Evolutionary conservation across 2,888 invertebrate species (phyloP), one percentile per base, ranked within the genome.

Genomic region (Coronaproctus castanopsis): DNA sequence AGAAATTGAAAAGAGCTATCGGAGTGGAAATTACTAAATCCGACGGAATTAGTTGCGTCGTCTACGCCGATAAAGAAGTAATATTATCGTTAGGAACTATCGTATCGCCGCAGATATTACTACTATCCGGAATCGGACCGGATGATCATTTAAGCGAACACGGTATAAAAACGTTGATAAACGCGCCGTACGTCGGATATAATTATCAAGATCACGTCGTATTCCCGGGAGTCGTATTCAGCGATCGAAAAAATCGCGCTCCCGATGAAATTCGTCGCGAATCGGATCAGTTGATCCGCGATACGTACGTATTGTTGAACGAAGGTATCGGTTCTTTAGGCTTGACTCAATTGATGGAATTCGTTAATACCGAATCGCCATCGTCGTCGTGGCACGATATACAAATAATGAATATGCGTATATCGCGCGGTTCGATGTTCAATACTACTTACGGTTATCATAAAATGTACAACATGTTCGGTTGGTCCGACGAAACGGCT

Each of bases 201-300:
- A 89, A 89, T 71, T 73, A 89, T n/a, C 87, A 85, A 71, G 89
- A 90, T 69, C 90, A 90, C 68, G 78, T 85, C 1, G 83, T 85
- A 0, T 79, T 86, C 69, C 85, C 86, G 1, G 89, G 89, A 18
- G 5, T 62, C 3, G 54, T 59, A 1, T 54, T 61, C 2, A 55
- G 52, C n/a, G 58, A 58, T 14, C 19, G 58, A 1, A 61, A 61
- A 21, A 19, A 58, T 22, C 51, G 58, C 19, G 24, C 58, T 1
- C 19, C 14, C 1, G 14, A 23, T 19, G 58, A 61, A 0, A 61
- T 61, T 20, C 18, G 2, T 1, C 10, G n/a, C 1, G 58, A 58
- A 24, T 58, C 58, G 2, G 3, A 14, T n/a, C 3, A 61, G 1
- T 52, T 58, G n/a, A 20, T 50, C 22, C 14, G 23, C 3, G 55